Evolutionary conservation across 2,113 vertebrate species (phyloP).

Genomic region (Cebidichthys violaceus): DNA sequence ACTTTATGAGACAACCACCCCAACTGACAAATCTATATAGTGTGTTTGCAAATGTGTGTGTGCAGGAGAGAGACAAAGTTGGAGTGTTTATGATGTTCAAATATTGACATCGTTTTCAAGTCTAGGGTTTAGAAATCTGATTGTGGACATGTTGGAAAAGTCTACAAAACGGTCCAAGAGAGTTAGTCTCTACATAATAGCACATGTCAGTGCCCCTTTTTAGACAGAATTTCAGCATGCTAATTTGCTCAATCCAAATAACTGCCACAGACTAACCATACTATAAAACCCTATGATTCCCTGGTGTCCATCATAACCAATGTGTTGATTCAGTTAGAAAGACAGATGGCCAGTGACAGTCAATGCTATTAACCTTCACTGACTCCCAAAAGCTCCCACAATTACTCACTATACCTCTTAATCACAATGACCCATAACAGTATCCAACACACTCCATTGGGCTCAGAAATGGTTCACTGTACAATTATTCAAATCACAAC

Average conservation of each 20-base stretch:
- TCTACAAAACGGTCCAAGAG: not conserved
- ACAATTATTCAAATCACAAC: slow-evolving; percentile 80
- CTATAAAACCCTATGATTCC: slow-evolving; percentile 13
- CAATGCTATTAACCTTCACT: slow-evolving; percentile 61
- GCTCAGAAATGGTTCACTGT: slow-evolving; percentile 59
- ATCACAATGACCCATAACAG: slow-evolving; percentile 67
- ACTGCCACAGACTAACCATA: not conserved
- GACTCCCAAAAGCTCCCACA: slow-evolving; percentile 64
- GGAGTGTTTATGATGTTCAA: not conserved
- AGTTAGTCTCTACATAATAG: not conserved
- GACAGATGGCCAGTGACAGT: slow-evolving; percentile 38
- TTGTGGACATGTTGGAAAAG: not conserved
- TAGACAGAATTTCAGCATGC: not conserved
- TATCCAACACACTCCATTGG: slow-evolving; percentile 53
- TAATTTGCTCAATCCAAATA: slow-evolving; percentile 21
- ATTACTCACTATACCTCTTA: slow-evolving; percentile 63
- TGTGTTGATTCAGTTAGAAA: slow-evolving; percentile 52
- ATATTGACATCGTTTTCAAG: slow-evolving; percentile 21
- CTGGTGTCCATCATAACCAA: slow-evolving; percentile 20
- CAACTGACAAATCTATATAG: slow-evolving; percentile 15
- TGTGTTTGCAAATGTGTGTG: slow-evolving; percentile 10
- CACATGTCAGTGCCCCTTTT: slow-evolving; percentile 3
- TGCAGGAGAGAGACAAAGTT: not conserved
- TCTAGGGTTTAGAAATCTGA: not conserved
- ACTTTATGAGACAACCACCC: slow-evolving; percentile 31